Conservation (phyloP, 2,113 vertebrate species). For the Apteryx mantelli region DNA sequence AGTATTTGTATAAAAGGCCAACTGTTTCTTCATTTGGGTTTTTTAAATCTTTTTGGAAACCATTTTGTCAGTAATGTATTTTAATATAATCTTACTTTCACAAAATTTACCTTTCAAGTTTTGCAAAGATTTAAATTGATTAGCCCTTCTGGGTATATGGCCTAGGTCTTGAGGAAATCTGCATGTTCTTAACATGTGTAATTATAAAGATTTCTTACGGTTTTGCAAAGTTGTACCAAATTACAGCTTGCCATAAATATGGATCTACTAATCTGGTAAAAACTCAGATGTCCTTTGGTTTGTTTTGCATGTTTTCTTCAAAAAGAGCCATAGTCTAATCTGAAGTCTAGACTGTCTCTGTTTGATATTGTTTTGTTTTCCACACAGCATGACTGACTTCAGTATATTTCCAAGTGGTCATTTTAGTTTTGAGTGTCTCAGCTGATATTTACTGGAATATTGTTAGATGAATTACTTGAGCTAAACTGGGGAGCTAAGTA, state of each 20-base stretch:
- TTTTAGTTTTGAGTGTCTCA: not conserved
- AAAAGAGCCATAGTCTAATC: not conserved
- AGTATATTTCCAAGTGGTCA: not conserved
- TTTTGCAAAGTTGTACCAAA: accelerated
- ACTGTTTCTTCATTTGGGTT: not conserved
- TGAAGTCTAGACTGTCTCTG: not conserved
- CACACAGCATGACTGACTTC: not conserved
- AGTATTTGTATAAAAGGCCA: not conserved
- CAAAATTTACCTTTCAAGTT: not conserved
- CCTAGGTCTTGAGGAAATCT: not conserved
- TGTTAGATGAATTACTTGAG: not conserved
- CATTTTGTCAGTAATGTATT: not conserved
- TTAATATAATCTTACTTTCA: not conserved
- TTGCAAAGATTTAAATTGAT: not conserved
- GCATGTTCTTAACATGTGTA: not conserved
- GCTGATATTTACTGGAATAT: not conserved
- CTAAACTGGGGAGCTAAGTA: not conserved
- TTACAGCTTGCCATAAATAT: not conserved
- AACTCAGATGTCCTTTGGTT: not conserved
- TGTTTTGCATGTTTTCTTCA: not conserved
- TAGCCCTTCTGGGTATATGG: not conserved
- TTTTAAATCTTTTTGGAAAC: not conserved
- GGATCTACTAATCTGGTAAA: not conserved
- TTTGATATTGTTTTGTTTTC: not conserved
- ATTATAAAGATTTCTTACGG: not conserved